phyloP scores from a whole-genome alignment of 2,888 invertebrate genomes.

The Aleiodes leptofemur region DNA sequence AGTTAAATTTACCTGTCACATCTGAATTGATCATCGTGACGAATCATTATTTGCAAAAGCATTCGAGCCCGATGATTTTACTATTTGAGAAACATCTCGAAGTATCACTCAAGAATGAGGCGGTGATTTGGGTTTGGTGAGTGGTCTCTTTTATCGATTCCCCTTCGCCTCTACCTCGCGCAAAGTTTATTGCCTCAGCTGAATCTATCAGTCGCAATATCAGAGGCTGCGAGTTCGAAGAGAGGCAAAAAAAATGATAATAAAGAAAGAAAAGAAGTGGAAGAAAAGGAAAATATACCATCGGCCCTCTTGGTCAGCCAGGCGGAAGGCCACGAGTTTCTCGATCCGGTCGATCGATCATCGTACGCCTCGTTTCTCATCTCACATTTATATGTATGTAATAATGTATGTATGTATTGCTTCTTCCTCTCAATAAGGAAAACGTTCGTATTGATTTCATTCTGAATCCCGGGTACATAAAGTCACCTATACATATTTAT shows the following conservation, averaged over 20 bases:
- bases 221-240: slow-evolving; percentile 21
- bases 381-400: slow-evolving; percentile 5
- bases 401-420: slow-evolving; percentile 26
- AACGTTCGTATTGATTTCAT: slow-evolving; percentile 38
- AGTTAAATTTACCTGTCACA: too few relatives aligned
- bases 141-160: slow-evolving; percentile 33
- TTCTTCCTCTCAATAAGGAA: slow-evolving; percentile 40
- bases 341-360: slow-evolving; percentile 46
- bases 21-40: slow-evolving; percentile 35
- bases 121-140: slow-evolving; percentile 28
- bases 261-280: slow-evolving; percentile 3
- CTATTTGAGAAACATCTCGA: too few relatives aligned
- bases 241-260: slow-evolving; percentile 19
- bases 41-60: slow-evolving; percentile 31
- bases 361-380: slow-evolving; percentile 22
- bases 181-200: slow-evolving; percentile 30
- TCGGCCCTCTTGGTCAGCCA: slow-evolving; percentile 24
- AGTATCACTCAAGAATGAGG: slow-evolving; percentile 27
- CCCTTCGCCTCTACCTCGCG: slow-evolving; percentile 9
- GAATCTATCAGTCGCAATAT: slow-evolving; percentile 45
- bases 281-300: slow-evolving; percentile 20
- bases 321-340: slow-evolving; percentile 36
- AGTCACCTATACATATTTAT: slow-evolving; percentile 11
- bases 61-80: slow-evolving; percentile 18
- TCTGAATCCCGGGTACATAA: slow-evolving; percentile 25